Evolutionary conservation across 1,140 invertebrate genomes (phyloP), one percentile per base, ranked within the genome.

Genomic region (Helicoverpa armigera): DNA sequence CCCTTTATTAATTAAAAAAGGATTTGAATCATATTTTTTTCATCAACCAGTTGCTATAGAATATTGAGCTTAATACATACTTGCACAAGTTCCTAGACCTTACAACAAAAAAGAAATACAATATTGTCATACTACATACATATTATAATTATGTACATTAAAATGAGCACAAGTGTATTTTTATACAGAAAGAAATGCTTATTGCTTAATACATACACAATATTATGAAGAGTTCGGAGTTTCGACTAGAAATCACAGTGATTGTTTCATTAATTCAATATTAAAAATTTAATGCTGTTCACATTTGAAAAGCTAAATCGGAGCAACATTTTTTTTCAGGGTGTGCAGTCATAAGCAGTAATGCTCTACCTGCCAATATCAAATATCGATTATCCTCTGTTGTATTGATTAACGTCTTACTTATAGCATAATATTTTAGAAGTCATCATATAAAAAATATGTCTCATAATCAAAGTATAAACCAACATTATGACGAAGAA

Each of bases 171-270:
- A 88, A 85, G 82, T 85, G 63, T 72, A 65, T 77, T 83, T 87
- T 89, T 88, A 87, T 80, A 89, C 79, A 89, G 77, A 86, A 81
- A 90, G 85, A 92, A 90, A 92, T 91, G 89, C 89, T 92, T 87
- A 87, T 87, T 87, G 86, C 82, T 85, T 87, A 87, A 81, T 84
- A 85, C 80, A 86, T 82, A 83, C 67, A 61, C 51, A 74, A 83
- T 84, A 87, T 82, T 54, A 83, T 84, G 65, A 82, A 79, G 88
- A 89, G 80, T 86, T 88, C 70, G 69, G 82, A 86, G 85, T 83
- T 80, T 90, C 87, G 89, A 90, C 89, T 90, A 92, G 90, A 90
- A 91, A 90, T 90, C 90, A 90, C 89, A 89, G 89, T 90, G 69
- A 72, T 83, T 80, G 70, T 86, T 86, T 85, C 48, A 72, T 77